These are phyloP conservation scores for Lepidotrigona ventralis DNA, from an alignment of 1,140 invertebrate genomes.

Conservation along the genomic window DNA sequence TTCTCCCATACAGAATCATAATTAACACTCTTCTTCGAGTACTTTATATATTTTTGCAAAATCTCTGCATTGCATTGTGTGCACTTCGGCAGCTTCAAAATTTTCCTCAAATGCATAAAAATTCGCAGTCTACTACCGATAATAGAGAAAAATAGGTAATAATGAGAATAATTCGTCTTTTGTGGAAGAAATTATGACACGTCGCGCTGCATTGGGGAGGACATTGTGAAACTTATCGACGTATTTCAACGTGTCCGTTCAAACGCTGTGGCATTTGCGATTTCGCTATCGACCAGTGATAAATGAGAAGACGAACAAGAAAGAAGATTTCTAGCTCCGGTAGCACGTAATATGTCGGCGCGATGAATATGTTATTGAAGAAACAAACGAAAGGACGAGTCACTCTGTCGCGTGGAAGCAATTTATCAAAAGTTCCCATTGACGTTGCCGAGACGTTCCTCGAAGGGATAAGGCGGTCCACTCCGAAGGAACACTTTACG, in stretches of 20 bases:
- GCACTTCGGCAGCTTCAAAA: too few relatives aligned
- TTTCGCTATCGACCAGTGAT: not conserved
- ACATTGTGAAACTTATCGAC: not conserved
- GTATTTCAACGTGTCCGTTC: not conserved
- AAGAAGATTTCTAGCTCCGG: not conserved
- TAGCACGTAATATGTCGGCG: not conserved
- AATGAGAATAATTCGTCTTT: too few relatives aligned
- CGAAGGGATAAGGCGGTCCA: constrained; percentile 55
- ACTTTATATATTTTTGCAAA: too few relatives aligned
- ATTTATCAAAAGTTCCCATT: constrained; percentile 67
- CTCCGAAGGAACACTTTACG: constrained; percentile 70
- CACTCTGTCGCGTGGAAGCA: constrained; percentile 67
- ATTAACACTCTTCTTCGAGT: too few relatives aligned
- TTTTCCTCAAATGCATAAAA: too few relatives aligned
- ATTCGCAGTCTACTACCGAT: too few relatives aligned
- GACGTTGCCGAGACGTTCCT: constrained; percentile 18
- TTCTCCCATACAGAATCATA: too few relatives aligned
- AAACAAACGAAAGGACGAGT: constrained; percentile 63
- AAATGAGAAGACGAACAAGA: not conserved
- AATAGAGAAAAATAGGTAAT: too few relatives aligned
- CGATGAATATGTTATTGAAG: not conserved
- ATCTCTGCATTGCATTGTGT: too few relatives aligned
- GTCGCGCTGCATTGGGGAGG: too few relatives aligned
- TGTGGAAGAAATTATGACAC: too few relatives aligned
- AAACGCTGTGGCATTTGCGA: too few relatives aligned